Evolutionary conservation across 2,113 vertebrate species (phyloP).

Genomic region (Rattus norvegicus): GRCr8 NC_086022.1:130274001-130274500

Average conservation of each 20-base stretch:
- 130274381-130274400: background rate
- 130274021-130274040: no score
- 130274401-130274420: background rate
- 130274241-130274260: background rate
- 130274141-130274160: no score
- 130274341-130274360: background rate
- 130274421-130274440: background rate
- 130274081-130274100: no score
- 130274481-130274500: background rate
- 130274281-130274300: background rate
- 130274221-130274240: background rate
- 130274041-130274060: no score
- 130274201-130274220: background rate
- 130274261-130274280: background rate
- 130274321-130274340: background rate
- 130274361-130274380: background rate
- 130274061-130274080: no score
- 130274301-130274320: background rate
- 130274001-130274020: no score
- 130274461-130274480: background rate
- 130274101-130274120: no score
- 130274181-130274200: background rate
- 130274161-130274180: rapidly evolving
- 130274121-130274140: no score
- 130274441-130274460: background rate